Percentiles rank a stretch among this genome's conserved stretches.
Conservation (phyloP, 2,888 invertebrate genomes). For the Amblyjoppa fuscipennis region DNA sequence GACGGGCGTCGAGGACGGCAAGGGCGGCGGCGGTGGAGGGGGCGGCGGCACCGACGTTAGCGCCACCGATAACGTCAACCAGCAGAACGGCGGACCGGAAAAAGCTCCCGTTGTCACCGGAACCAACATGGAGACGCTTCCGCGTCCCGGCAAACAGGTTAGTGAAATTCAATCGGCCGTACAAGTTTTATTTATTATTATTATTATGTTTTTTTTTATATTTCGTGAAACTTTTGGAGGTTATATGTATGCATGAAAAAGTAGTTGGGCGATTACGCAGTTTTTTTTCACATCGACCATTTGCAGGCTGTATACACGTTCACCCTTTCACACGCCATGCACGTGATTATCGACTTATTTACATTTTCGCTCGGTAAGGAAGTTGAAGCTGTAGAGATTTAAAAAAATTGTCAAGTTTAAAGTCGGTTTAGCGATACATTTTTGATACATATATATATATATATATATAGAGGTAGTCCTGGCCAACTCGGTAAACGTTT, state of each 20-base stretch:
- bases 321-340: constrained; percentile 61
- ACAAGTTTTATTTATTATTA: background rate
- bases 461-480: too few species aligned
- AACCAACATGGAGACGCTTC: constrained; percentile 88
- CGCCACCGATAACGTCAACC: constrained; percentile 88
- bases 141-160: constrained; percentile 87
- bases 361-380: background rate
- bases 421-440: too few species aligned
- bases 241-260: background rate
- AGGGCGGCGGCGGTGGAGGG: constrained; percentile 77
- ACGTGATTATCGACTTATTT: constrained; percentile 11
- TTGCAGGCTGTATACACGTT: constrained; percentile 59
- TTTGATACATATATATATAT: too few species aligned
- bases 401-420: background rate
- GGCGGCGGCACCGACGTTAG: constrained; percentile 83
- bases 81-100: constrained; percentile 85
- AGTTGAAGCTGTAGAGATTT: background rate
- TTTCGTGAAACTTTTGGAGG: background rate
- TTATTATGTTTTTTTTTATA: background rate
- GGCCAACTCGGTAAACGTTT: too few species aligned
- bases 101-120: constrained; percentile 88
- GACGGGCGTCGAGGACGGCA: constrained; percentile 84
- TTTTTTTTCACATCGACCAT: constrained; percentile 17
- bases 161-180: constrained; percentile 21
- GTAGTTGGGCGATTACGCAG: background rate